Evolutionary conservation across 2,888 invertebrate genomes (phyloP), one percentile per base, ranked within the genome.

Genomic region (Drosophila lutescens): DNA sequence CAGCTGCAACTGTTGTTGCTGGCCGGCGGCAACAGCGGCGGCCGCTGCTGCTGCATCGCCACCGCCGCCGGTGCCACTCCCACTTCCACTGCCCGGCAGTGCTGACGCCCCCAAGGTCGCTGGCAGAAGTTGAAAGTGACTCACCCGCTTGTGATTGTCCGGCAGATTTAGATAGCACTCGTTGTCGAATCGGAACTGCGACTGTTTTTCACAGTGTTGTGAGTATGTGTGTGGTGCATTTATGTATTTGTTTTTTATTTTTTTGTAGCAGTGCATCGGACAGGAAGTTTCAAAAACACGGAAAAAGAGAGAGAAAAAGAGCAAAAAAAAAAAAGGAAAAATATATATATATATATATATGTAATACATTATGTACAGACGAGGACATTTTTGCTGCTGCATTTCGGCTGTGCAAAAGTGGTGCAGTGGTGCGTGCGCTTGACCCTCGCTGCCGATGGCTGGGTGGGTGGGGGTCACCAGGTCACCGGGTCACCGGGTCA

Each of bases 131-230:
- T 84, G 83, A 86, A 84, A 84, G 79, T 86, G 87, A 96, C 97
- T 97, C 96, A 98, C 98, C 97, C 98, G 95, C 95, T 97, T 98
- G 94, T 98, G 98, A 94, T 98, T 98, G 94, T 99, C 99, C 93
- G 98, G 98, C 92, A 99, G 95, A 94, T 97, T 97, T 93, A 98
- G 95, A 94, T 97, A 97, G 94, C 98, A 98, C 95, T 99, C 99
- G 94, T 98, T 99, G 95, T 99, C 99, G 94, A 99, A 99, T 93
- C 99, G 96, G 94, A 99, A 99, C 94, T 99, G 99, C 94, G 98
- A 98, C 98, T 99, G 95, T 91, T 76, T 56, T 55, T 9, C 23
- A 34, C 34, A 49, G 61, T 50, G 36, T 74, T 61, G 43, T 61
- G 59, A 0, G 15, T 55, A 53, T 63, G 47, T 74, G 50, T 12